phyloP scores from a whole-genome alignment of 2,888 invertebrate genomes.

The Pollenia labialis region DNA sequence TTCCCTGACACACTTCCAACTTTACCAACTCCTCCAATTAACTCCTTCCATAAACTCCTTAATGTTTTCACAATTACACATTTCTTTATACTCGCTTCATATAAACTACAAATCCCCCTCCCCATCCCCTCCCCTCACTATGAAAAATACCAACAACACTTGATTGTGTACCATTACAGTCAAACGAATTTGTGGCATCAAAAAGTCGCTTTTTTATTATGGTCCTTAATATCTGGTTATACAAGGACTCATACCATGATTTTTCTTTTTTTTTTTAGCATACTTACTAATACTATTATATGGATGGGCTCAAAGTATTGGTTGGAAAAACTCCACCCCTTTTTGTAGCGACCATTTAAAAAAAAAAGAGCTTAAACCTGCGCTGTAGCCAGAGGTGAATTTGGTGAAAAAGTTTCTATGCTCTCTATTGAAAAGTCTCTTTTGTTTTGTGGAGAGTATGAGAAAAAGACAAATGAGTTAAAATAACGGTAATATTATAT shows the following conservation, averaged over 20 bases:
- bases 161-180: constrained; percentile 67
- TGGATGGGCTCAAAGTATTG: constrained; percentile 36
- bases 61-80: background rate
- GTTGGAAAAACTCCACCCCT: constrained; percentile 71
- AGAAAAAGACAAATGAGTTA: background rate
- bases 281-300: constrained; percentile 33
- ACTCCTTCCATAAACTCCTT: background rate
- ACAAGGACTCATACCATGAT: constrained; percentile 72
- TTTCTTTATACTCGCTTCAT: too few species aligned
- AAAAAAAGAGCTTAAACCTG: constrained; percentile 33
- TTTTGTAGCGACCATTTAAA: constrained; percentile 70
- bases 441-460: background rate
- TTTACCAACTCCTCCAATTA: background rate
- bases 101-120: background rate
- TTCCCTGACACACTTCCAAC: constrained; percentile 14
- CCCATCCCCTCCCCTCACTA: background rate
- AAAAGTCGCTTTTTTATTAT: constrained; percentile 82
- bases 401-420: constrained; percentile 53
- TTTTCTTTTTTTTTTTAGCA: constrained; percentile 11
- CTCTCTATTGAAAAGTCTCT: background rate
- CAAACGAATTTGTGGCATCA: constrained; percentile 82
- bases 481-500: constrained; percentile 52
- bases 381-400: constrained; percentile 59
- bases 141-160: background rate
- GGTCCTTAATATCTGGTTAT: constrained; percentile 76